Conservation (phyloP, 1,140 invertebrate species). For the Lanistes nyassanus region DNA sequence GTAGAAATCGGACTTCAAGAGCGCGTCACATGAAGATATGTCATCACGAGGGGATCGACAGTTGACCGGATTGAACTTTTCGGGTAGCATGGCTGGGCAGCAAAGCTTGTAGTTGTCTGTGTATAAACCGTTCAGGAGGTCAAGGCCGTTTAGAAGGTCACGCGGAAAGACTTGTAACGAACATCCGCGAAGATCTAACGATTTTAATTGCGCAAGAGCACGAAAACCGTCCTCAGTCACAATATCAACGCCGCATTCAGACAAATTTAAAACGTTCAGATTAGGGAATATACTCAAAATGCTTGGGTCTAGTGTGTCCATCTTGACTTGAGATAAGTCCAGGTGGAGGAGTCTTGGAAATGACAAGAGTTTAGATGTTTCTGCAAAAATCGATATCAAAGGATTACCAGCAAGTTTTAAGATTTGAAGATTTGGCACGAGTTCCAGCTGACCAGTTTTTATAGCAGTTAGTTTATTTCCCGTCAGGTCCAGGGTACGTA, state of each 20-base stretch:
- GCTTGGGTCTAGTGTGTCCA: not conserved
- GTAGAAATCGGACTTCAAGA: slow-evolving; percentile 30
- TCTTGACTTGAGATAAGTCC: not conserved
- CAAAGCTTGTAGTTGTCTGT: slow-evolving; percentile 39
- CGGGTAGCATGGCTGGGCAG: slow-evolving; percentile 27
- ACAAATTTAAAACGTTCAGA: slow-evolving; percentile 17
- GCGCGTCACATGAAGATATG: slow-evolving; percentile 39
- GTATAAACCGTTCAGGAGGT: slow-evolving; percentile 27
- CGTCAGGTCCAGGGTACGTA: slow-evolving; percentile 23
- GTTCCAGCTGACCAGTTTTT: not conserved
- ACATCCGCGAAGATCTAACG: slow-evolving; percentile 30
- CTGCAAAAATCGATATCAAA: not conserved
- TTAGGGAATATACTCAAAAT: not conserved
- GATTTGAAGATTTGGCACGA: not conserved
- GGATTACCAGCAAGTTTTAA: not conserved
- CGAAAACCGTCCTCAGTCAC: slow-evolving; percentile 16
- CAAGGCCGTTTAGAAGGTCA: slow-evolving; percentile 29
- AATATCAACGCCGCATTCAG: not conserved
- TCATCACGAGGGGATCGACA: slow-evolving; percentile 32
- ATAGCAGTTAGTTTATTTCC: not conserved
- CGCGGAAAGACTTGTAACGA: slow-evolving; percentile 16
- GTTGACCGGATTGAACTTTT: slow-evolving; percentile 15
- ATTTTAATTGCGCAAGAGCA: not conserved
- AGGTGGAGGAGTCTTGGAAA: not conserved
- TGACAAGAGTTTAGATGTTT: not conserved